These are phyloP conservation scores for Amblyopsis rosae DNA, from an alignment of 2,113 vertebrate genomes.

Conservation along the genomic window DNA sequence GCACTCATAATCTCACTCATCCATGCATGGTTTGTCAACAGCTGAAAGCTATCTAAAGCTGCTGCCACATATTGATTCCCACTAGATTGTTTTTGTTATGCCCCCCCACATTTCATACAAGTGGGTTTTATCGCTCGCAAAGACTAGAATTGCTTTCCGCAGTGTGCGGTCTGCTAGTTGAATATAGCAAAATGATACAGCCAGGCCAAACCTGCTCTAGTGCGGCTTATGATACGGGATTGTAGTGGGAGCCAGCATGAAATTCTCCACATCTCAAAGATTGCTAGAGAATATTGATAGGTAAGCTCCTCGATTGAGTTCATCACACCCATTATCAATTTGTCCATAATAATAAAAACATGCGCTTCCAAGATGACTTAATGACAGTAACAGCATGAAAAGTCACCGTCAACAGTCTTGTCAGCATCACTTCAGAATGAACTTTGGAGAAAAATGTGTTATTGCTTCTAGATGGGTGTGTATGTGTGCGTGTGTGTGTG, in stretches of 20 bases:
- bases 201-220: background rate
- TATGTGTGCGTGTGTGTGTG: background rate
- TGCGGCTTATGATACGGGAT: background rate
- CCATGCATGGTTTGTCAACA: background rate
- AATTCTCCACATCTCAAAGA: no score
- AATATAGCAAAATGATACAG: slow-evolving; percentile 3
- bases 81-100: slow-evolving; percentile 6
- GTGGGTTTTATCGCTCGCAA: background rate
- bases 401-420: background rate
- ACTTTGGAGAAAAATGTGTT: slow-evolving; percentile 32
- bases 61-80: slow-evolving; percentile 10
- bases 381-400: no score
- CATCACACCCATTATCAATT: background rate
- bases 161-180: background rate
- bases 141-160: background rate
- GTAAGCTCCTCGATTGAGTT: background rate
- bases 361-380: no score
- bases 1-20: background rate
- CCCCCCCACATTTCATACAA: background rate
- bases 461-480: slow-evolving; percentile 18
- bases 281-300: background rate
- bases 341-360: background rate
- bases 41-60: background rate
- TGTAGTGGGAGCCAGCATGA: no score
- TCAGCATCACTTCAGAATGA: background rate